phyloP scores from a whole-genome alignment of 2,888 invertebrate species.

The Morinoia aosen region DNA sequence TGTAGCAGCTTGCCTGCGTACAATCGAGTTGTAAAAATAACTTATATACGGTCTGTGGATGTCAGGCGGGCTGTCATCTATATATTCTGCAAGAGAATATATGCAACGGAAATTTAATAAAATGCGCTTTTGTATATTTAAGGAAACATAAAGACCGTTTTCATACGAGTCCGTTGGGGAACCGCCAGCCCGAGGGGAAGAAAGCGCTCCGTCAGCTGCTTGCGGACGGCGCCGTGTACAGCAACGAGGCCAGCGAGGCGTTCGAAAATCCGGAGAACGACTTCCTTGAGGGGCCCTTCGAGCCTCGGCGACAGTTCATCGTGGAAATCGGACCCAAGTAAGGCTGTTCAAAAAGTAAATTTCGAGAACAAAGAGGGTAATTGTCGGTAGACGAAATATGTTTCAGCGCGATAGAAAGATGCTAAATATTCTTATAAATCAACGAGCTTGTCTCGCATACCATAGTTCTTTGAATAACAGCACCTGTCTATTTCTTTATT shows the following conservation, averaged over 20 bases:
- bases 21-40: too few relatives aligned
- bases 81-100: too few relatives aligned
- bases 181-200: background rate
- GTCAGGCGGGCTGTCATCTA: too few relatives aligned
- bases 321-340: conserved; percentile 93
- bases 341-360: conserved; percentile 52
- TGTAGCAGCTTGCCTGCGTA: too few relatives aligned
- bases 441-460: too few relatives aligned
- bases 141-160: background rate
- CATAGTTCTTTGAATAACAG: too few relatives aligned
- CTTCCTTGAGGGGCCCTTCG: background rate
- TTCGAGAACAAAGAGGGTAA: conserved; percentile 57
- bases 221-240: background rate
- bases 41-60: too few relatives aligned
- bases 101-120: too few relatives aligned
- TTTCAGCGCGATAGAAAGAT: too few relatives aligned
- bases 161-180: background rate
- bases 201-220: background rate
- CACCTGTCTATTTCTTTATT: too few relatives aligned
- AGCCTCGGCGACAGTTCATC: conserved; percentile 70
- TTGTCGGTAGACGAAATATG: background rate
- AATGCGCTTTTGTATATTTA: background rate
- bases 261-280: too few relatives aligned
- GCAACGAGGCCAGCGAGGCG: background rate
- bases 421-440: too few relatives aligned